Base-by-base conservation (phyloP, 2,113 vertebrate species). In the Phrynocephalus versicolor region DNA sequence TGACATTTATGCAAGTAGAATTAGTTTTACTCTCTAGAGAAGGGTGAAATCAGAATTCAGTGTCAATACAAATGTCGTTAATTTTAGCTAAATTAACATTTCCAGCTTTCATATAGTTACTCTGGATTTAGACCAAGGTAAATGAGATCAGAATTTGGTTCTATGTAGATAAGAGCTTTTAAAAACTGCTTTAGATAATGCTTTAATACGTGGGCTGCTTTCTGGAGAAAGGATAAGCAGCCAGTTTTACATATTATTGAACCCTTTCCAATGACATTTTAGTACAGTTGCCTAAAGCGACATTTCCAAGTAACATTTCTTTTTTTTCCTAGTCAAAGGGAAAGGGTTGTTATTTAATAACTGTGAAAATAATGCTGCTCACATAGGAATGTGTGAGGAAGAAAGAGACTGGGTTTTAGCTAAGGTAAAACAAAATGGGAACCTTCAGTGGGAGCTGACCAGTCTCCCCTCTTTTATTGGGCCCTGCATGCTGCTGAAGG, bases 191-290 rank as follows among this genome's bases (percentile, higher is more conserved):
- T 88, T 79, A 23, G 79, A 37, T 65, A 62, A 15, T 18, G 8
- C 60, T 25, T 39, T 6, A 1, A 7, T 4, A 3, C 83, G 82
- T 84, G 21, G 85, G 74, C 7, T 87, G 33, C 18, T 81, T 27
- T 8, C 77, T 69, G 74, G 88, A 57, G 41, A 33, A 73, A 6
- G 58, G 21, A 35, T 25, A 72, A 74, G 10, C 64, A 39, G 30
- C 67, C 82, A 19, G 57, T 87, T 60, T 39, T 89, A 57, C 14
- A 69, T 39, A 71, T 9, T 35, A 18, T 64, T 83, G 25, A 78
- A 55, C 67, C 27, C 30, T 74, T 86, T 58, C 81, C 82, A 19
- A 1, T 81, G 30, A 77, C 37, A 70, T 74, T 85, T 89, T 62
- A 64, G 45, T 35, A 35, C 55, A 72, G 45, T 65, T 71, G 25